Evolutionary conservation across 2,888 invertebrate species (phyloP).

Genomic region (Aricia artaxerxes): DNA sequence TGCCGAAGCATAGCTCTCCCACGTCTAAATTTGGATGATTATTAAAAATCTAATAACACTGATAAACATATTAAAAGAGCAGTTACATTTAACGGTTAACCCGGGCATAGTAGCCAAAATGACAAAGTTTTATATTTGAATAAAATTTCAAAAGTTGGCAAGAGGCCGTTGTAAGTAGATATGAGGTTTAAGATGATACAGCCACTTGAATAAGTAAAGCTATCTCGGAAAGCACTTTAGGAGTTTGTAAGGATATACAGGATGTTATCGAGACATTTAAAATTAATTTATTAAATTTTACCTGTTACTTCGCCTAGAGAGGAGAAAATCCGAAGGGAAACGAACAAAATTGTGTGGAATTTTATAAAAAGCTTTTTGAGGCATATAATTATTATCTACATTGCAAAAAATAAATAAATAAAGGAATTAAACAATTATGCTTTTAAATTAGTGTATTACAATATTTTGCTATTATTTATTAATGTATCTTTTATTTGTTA

Average conservation of each 20-base stretch:
- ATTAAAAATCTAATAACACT: not conserved
- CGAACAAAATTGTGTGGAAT: no score
- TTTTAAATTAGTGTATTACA: no score
- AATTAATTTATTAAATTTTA: not conserved
- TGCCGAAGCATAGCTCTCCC: no score
- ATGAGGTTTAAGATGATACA: slow-evolving; percentile 36
- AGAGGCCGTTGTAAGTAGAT: slow-evolving; percentile 34
- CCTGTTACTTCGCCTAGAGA: no score
- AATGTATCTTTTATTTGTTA: no score
- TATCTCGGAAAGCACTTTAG: slow-evolving; percentile 34
- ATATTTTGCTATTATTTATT: no score
- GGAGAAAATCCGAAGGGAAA: no score
- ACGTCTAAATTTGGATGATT: no score
- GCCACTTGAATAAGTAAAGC: slow-evolving; percentile 40
- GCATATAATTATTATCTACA: no score
- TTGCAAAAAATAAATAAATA: no score
- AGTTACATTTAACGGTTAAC: not conserved
- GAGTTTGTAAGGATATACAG: slow-evolving; percentile 23
- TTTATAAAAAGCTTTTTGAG: no score
- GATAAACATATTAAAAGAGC: not conserved
- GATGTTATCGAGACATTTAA: not conserved
- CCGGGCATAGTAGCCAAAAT: not conserved
- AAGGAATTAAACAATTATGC: no score
- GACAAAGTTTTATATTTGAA: slow-evolving; percentile 20
- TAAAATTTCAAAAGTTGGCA: slow-evolving; percentile 38